Base-by-base conservation (phyloP, 2,888 invertebrate genomes). In the Mythimna loreyi region DNA sequence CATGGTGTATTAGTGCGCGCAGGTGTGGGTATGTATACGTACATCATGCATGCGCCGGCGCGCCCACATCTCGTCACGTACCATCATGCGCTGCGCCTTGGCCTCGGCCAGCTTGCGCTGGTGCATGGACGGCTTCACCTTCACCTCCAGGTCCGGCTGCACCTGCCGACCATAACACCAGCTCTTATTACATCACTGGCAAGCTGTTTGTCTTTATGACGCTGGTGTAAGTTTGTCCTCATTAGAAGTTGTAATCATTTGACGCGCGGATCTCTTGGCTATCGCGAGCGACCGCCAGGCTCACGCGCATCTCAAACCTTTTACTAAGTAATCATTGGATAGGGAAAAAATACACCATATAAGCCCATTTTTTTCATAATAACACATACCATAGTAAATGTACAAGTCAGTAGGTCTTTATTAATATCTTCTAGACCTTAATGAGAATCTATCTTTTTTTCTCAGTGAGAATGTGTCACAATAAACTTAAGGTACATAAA, bases 71-170 rank as follows among this genome's bases (percentile, higher is more conserved):
- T 97, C 97, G 87, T 97, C 97, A 70, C 97, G 96, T 90, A 97
- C 96, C 79, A 97, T 95, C 95, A 97, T 96, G 88, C 99, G 96
- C 84, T 99, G 97, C 84, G 98, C 97, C 90, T 98, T 98, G 82
- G 99, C 98, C 84, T 96, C 98, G 56, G 98, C 97, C 85, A 98
- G 96, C 89, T 98, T 98, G 58, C 98, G 97, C 87, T 95, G 78
- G 89, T 99, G 97, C 82, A 99, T 97, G 55, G 98, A 99, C 19
- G 99, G 99, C 93, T 99, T 99, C 85, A 99, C 98, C 91, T 99
- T 99, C 55, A 99, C 99, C 62, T 99, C 98, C 83, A 99, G 96
- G 92, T 99, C 99, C 0, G 99, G 99, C 74, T 97, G 97, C 33
- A 97, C 97, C 96, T 96, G 86, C 5, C 56, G 16, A 60, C 49